Conservation (phyloP, 2,888 invertebrate genomes). For the Eristalis intricaria region DNA sequence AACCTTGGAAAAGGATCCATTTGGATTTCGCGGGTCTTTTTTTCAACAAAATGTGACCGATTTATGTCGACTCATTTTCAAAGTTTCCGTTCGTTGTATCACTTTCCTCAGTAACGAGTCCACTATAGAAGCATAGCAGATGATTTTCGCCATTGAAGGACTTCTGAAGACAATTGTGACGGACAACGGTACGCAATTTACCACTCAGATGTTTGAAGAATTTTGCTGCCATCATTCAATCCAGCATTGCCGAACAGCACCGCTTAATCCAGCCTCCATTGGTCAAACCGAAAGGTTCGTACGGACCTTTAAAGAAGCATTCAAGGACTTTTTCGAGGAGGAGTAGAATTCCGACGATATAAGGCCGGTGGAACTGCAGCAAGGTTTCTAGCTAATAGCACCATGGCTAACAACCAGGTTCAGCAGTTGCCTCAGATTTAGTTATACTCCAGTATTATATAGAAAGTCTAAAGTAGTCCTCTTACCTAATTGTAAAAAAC, state of each 20-base stretch:
- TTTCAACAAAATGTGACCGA: slow-evolving; percentile 43
- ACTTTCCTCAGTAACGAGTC: slow-evolving; percentile 18
- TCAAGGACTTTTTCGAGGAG: slow-evolving; percentile 31
- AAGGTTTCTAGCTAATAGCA: too few relatives aligned
- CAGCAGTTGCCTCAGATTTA: too few relatives aligned
- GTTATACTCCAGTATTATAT: too few relatives aligned
- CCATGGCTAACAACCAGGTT: too few relatives aligned
- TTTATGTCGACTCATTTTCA: slow-evolving; percentile 39
- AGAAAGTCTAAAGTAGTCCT: too few relatives aligned
- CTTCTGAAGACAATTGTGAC: too few relatives aligned
- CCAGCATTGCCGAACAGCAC: slow-evolving; percentile 71
- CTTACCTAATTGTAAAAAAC: too few relatives aligned
- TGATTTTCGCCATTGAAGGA: too few relatives aligned
- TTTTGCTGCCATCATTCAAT: slow-evolving; percentile 72
- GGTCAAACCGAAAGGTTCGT: slow-evolving; percentile 72
- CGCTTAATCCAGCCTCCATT: slow-evolving; percentile 69
- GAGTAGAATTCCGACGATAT: background rate
- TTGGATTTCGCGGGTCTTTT: slow-evolving; percentile 38
- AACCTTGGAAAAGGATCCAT: slow-evolving; percentile 33
- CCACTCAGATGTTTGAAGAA: slow-evolving; percentile 62
- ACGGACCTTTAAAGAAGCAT: slow-evolving; percentile 31
- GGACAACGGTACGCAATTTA: slow-evolving; percentile 57
- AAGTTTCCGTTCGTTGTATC: slow-evolving; percentile 34
- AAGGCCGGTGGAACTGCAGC: too few relatives aligned
- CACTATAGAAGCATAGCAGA: too few relatives aligned